A percentile compares a stretch with the other conserved stretches of the same genome.
These are phyloP conservation scores for Rhadina sibilatrix DNA, from an alignment of 2,113 vertebrate genomes.

Conservation along the genomic window DNA sequence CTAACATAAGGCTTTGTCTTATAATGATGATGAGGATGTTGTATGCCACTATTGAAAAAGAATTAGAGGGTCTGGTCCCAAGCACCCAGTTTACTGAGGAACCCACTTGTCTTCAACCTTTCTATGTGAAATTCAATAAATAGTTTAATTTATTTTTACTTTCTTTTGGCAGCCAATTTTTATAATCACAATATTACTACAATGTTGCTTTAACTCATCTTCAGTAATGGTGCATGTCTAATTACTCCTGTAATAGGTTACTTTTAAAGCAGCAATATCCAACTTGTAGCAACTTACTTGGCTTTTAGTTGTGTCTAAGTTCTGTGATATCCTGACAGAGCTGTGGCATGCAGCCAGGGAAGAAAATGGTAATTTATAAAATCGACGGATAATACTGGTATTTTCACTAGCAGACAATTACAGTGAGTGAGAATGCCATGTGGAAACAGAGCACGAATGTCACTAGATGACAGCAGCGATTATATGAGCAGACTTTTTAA, in stretches of 20 bases:
- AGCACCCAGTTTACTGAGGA: background rate
- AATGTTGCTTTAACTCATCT: background rate
- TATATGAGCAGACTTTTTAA: background rate
- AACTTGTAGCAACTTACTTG: background rate
- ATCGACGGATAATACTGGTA: slow-evolving; percentile 12
- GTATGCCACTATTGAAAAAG: background rate
- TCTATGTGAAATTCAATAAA: background rate
- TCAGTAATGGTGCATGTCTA: background rate
- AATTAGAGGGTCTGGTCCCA: background rate
- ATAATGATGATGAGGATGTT: background rate
- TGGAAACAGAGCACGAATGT: background rate
- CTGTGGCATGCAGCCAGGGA: background rate
- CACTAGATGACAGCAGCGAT: background rate
- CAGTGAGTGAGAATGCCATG: background rate
- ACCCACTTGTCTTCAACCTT: background rate
- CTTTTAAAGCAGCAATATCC: background rate
- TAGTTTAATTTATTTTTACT: background rate
- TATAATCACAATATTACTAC: background rate
- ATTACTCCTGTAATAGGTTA: background rate
- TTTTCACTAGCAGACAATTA: slow-evolving; percentile 40
- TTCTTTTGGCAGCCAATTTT: background rate
- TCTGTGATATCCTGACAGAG: background rate
- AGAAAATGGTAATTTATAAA: slow-evolving; percentile 31
- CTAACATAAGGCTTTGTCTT: background rate
- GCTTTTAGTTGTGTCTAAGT: background rate